Base-by-base conservation (phyloP, 2,888 invertebrate species). In the Tiliacea citrago region DNA sequence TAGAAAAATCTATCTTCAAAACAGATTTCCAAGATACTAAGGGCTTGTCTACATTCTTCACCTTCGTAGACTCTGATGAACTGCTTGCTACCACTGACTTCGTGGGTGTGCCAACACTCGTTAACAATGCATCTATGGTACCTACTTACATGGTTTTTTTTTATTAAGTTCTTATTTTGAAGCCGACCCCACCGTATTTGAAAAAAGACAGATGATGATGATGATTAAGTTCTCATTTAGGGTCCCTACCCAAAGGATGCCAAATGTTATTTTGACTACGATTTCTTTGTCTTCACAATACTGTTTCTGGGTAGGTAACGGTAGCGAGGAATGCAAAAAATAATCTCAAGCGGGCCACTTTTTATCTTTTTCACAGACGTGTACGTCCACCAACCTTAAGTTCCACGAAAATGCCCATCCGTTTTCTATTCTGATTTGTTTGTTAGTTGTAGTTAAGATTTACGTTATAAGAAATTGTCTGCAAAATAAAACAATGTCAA, bases 71-170 rank as follows among this genome's bases (percentile, higher is more conserved):
- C 72, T 10, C 77, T 10, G 75, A 83, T 68, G 86, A 86, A 67
- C 68, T 86, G 51, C 24, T 76, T 66, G 86, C 80, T 6, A 81
- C 73, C 13, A 79, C 75, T 16, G 80, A 84, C 21, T 69, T 77
- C 5, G 58, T 86, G 12, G 39, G 57, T 18, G 7, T 86, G 61
- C 82, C 85, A 21, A 84, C 86, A 3, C 76, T 86, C 2, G 47
- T 61, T 10, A 82, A 65, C 53, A 66, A 66, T 35, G 68, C 79
- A 10, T 8, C 13, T 1, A 65, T 82, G 86, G 85, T 85, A 81
- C 16, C 16, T 35, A 49, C 24, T 21, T 35, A 49, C 24, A 6
- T 47, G 1, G 60, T 51, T 62, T 66, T 51, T 2, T 45, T 16
- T 21, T 10, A 12, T 10, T 39, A 47, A 24, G 12, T 63, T 60